phyloP scores from a whole-genome alignment of 2,113 vertebrate genomes.

The Corydoras maculifer region DNA sequence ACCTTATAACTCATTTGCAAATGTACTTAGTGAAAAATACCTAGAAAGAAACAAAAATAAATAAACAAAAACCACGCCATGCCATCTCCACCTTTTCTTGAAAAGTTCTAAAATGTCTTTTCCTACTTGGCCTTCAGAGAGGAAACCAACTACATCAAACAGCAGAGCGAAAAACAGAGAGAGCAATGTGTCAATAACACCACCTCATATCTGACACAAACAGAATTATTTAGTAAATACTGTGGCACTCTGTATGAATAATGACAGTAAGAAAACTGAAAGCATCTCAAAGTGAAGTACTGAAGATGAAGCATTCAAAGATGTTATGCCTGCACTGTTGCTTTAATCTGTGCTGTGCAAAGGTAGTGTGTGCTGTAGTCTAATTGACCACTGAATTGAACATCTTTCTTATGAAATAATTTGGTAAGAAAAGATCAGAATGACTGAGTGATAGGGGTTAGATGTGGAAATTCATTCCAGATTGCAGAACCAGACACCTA shows the following conservation, averaged over 20 bases:
- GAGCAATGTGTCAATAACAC: slow-evolving; percentile 57
- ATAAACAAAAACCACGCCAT: slow-evolving; percentile 39
- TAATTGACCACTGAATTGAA: slow-evolving; percentile 35
- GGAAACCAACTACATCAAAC: slow-evolving; percentile 67
- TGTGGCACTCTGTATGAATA: slow-evolving; percentile 59
- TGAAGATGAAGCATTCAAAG: slow-evolving; percentile 60
- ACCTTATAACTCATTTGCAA: neutral
- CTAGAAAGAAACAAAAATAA: slow-evolving; percentile 41
- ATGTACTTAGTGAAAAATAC: slow-evolving; percentile 41
- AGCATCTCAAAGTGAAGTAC: slow-evolving; percentile 61
- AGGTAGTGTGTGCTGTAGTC: slow-evolving; percentile 23
- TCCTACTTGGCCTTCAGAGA: slow-evolving; percentile 55
- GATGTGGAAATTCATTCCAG: slow-evolving; percentile 61
- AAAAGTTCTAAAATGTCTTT: slow-evolving; percentile 54
- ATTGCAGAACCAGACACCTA: slow-evolving; percentile 52
- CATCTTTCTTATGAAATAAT: slow-evolving; percentile 40
- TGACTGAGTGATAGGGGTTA: slow-evolving; percentile 67
- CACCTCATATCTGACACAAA: slow-evolving; percentile 65
- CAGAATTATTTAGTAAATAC: slow-evolving; percentile 69
- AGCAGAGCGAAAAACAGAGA: slow-evolving; percentile 43
- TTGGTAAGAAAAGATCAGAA: slow-evolving; percentile 34
- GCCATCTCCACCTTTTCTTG: slow-evolving; percentile 49
- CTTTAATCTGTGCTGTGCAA: slow-evolving; percentile 60
- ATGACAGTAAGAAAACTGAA: slow-evolving; percentile 63
- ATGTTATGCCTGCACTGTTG: slow-evolving; percentile 61